Conservation (phyloP, 1,140 invertebrate genomes). For the Bilobella aurantiaca region DNA sequence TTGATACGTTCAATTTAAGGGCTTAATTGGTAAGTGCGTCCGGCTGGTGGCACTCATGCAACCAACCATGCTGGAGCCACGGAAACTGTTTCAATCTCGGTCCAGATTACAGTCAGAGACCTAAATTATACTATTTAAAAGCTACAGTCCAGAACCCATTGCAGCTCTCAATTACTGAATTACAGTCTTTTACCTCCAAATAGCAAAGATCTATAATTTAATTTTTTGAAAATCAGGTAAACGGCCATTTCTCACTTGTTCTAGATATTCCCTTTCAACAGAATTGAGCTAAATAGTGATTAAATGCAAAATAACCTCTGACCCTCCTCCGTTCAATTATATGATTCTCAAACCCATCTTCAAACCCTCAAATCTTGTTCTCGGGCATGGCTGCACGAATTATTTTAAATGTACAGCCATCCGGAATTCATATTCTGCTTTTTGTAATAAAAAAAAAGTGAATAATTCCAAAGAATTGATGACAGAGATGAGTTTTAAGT, state of each 20-base stretch:
- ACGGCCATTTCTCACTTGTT: background rate
- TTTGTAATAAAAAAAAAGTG: too few species aligned
- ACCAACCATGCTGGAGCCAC: background rate
- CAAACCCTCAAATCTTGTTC: too few species aligned
- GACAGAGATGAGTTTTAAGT: too few species aligned
- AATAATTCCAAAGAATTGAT: too few species aligned
- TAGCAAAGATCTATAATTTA: background rate
- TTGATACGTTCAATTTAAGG: background rate
- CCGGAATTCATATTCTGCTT: too few species aligned
- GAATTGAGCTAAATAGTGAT: background rate
- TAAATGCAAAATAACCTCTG: background rate
- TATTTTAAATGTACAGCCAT: too few species aligned
- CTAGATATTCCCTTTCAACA: background rate
- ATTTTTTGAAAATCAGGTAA: background rate
- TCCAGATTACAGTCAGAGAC: background rate
- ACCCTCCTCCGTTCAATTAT: too few species aligned
- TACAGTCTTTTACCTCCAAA: background rate
- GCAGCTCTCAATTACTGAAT: background rate
- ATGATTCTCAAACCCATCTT: too few species aligned
- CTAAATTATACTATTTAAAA: background rate
- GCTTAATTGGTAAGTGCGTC: slow-evolving; percentile 1
- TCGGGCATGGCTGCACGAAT: too few species aligned
- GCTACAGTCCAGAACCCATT: background rate
- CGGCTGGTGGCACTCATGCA: background rate
- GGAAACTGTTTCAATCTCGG: background rate